phyloP scores from a whole-genome alignment of 2,797 vertebrate genomes.

The Gouania willdenowi region DNA sequence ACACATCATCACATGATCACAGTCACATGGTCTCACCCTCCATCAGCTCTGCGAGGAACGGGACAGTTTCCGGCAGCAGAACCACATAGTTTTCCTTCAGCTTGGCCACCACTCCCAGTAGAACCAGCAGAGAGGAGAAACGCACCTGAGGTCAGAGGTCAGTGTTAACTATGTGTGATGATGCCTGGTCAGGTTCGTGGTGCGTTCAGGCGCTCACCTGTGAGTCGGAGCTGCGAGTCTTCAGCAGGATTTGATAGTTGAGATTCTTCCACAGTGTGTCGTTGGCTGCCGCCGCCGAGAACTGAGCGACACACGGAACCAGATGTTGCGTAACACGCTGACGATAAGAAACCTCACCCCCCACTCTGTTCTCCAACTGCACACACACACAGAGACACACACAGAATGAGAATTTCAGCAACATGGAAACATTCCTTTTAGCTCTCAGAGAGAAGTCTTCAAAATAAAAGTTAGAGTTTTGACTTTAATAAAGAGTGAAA shows the following conservation, averaged over 20 bases:
- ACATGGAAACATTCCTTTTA: too few relatives aligned
- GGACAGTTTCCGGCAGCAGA: slow-evolving; percentile 91
- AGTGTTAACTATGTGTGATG: too few relatives aligned
- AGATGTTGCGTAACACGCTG: slow-evolving; percentile 77
- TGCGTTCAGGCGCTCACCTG: slow-evolving; percentile 67
- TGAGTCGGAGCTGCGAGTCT: slow-evolving; percentile 82
- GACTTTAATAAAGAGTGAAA: too few relatives aligned
- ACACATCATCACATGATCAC: too few relatives aligned
- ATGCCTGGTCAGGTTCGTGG: too few relatives aligned
- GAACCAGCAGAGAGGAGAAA: slow-evolving; percentile 84
- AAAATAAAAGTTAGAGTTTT: too few relatives aligned
- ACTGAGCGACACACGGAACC: slow-evolving; percentile 88
- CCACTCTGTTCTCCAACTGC: slow-evolving; percentile 87
- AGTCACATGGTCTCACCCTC: slow-evolving; percentile 84
- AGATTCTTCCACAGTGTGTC: slow-evolving; percentile 91
- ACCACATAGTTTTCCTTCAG: slow-evolving; percentile 92
- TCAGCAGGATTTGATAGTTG: slow-evolving; percentile 92
- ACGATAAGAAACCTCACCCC: slow-evolving; percentile 81
- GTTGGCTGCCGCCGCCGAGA: slow-evolving; percentile 85
- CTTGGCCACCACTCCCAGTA: slow-evolving; percentile 84
- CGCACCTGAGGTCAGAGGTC: slow-evolving; percentile 77
- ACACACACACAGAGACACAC: background rate
- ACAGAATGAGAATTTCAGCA: too few relatives aligned
- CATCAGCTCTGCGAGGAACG: slow-evolving; percentile 96
- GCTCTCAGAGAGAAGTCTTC: too few relatives aligned